Percentiles rank a stretch among this genome's conserved stretches.
Evolutionary conservation across 1,140 invertebrate genomes (phyloP).

Genomic region (Brachionus rubens): DNA sequence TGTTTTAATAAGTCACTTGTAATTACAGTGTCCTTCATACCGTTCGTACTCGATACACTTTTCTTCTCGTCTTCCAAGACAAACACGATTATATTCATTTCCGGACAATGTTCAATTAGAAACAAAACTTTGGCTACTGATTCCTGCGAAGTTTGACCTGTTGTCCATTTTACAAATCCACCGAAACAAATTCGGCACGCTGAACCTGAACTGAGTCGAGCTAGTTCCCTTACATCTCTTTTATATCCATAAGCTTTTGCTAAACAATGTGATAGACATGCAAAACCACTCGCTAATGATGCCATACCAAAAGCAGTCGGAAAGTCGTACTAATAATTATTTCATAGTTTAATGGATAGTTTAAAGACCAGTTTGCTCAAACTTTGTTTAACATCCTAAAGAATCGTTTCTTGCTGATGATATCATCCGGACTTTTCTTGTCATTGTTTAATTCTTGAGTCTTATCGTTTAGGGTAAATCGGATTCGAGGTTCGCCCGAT

Average conservation of each 20-base stretch:
- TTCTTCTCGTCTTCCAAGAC: constrained; percentile 69
- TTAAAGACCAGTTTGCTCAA: not conserved
- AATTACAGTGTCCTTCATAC: constrained; percentile 78
- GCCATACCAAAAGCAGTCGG: constrained; percentile 95
- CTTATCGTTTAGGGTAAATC: not conserved
- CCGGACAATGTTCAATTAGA: constrained; percentile 80
- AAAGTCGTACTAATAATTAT: constrained; percentile 90
- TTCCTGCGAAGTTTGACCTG: constrained; percentile 74
- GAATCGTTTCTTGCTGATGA: constrained; percentile 17
- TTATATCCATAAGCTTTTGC: constrained; percentile 73
- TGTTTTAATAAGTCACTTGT: constrained; percentile 80
- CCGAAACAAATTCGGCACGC: constrained; percentile 90
- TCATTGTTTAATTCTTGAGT: not conserved
- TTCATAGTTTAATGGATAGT: constrained; percentile 55
- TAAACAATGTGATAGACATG: constrained; percentile 67
- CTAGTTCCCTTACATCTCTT: constrained; percentile 77
- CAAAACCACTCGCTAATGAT: constrained; percentile 95
- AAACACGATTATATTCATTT: constrained; percentile 81
- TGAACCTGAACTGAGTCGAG: constrained; percentile 82
- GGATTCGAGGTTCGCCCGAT: constrained; percentile 62
- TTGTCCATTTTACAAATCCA: constrained; percentile 87
- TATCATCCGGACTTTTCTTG: not conserved
- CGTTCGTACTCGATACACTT: constrained; percentile 78
- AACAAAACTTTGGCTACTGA: constrained; percentile 72
- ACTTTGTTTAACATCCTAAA: constrained; percentile 32